Evolutionary conservation across 2,888 invertebrate genomes (phyloP), one percentile per base, ranked within the genome.

Genomic region (Lordiphosa fenestrarum): DNA sequence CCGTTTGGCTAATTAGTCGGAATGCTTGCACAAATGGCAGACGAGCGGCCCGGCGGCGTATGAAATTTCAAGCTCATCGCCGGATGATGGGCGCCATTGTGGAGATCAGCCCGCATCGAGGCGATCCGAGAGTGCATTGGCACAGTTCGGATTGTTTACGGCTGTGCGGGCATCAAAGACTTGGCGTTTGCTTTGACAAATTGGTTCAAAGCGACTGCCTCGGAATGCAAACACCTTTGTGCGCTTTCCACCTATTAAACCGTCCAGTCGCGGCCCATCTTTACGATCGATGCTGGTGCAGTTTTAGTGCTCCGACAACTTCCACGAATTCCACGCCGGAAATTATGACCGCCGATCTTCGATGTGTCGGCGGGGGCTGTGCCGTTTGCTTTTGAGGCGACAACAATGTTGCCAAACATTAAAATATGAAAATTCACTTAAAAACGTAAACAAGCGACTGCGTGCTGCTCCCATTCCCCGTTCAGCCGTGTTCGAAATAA

Each of bases 291-390:
- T 44, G 42, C 42, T 42, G 62, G 40, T 55, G 49, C 52, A 58
- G 52, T 66, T 75, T 84, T 78, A 69, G 67, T 71, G 84, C 63
- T 62, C 51, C 51, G 56, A 25, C 49, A 53, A 75, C 81, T 81
- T 85, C 85, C 81, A 85, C 84, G 85, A 85, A 81, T 84, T 85
- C 84, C 85, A 69, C 84, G 80, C 81, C 84, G 85, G 85, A 83
- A 80, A 85, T 81, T 85, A 84, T 81, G 85, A 75, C 73, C 71
- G 73, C 66, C 66, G 77, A 76, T 63, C 81, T 81, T 67, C 68
- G 70, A 60, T 55, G 63, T 60, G 75, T 44, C 59, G 48, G 39
- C 55, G 63, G 75, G 71, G 44, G 52, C 58, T 52, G 21, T 19
- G 23, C 13, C 6, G 6, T 33, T 40, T 37, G 44, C 66, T 66